A percentile compares a stretch with the other conserved stretches of the same genome.
Evolutionary conservation across 2,113 vertebrate genomes (phyloP).

Genomic region (Meleagris gallopavo): DNA sequence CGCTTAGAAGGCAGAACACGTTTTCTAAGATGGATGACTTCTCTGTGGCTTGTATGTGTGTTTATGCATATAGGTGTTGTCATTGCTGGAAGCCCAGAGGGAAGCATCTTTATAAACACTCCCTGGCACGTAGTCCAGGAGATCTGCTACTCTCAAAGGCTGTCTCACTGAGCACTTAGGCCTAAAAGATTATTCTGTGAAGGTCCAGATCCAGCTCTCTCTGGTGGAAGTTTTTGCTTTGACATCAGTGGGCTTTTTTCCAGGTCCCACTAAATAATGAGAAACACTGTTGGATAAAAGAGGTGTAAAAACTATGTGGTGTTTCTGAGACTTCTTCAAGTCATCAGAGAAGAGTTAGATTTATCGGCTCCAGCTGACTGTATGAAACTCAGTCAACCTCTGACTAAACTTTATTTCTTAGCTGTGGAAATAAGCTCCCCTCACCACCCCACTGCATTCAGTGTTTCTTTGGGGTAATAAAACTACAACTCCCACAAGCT

Average conservation of each 20-base stretch:
- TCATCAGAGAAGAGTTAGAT: background rate
- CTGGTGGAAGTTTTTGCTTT: background rate
- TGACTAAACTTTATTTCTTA: background rate
- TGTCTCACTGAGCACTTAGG: background rate
- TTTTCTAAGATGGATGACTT: constrained; percentile 57
- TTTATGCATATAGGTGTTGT: background rate
- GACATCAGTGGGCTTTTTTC: background rate
- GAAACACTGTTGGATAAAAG: background rate
- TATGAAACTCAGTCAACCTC: background rate
- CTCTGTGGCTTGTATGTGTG: background rate
- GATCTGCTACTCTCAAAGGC: background rate
- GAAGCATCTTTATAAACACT: background rate
- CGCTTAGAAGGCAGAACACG: constrained; percentile 58
- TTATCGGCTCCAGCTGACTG: background rate
- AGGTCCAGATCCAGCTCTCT: background rate
- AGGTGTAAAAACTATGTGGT: background rate
- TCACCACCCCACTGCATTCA: rapidly evolving
- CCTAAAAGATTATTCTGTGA: background rate
- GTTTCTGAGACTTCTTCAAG: background rate
- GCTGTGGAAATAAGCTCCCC: background rate
- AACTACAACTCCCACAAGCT: no score
- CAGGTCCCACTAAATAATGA: background rate
- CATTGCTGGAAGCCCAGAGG: background rate
- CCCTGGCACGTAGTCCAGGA: background rate
- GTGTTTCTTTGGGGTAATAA: background rate